Evolutionary conservation across 2,888 invertebrate species (phyloP), one percentile per base, ranked within the genome.

Genomic region (Athalia circularis): DNA sequence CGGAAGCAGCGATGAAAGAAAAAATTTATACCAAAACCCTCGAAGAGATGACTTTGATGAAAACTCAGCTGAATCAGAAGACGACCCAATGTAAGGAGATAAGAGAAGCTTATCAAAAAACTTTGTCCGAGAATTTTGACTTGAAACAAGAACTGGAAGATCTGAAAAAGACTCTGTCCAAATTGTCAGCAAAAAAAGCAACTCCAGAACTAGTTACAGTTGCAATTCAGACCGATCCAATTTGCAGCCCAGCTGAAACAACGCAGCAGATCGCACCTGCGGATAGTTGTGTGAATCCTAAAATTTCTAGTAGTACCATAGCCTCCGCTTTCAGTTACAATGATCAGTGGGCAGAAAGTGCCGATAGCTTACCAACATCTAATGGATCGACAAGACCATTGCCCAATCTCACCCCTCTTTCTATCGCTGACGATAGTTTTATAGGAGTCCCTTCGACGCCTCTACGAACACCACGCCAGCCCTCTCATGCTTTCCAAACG

Each of bases 331-430:
- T 81, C 0, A 89, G 87, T 59, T 86, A 88, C 6, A 84, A 84
- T 43, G 85, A 85, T 5, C 87, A 86, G 0, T 90, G 90, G 89
- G 85, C 89, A 6, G 89, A 89, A 7, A 87, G 86, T 57, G 85
- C 84, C 48, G 54, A 47, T 5, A 82, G 82, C 76, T 87, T 84
- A 65, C 82, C 86, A 9, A 83, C 83, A 0, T 75, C 75, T 1
- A 75, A 75, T 15, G 81, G 87, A 74, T 89, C 89, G 0, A 80
- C 87, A 45, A 83, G 83, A 43, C 86, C 87, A 62, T 84, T 86
- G 15, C 88, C 89, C 0, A 86, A 86, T 77, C 74, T 88, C 9
- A 84, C 84, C 3, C 81, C 81, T 65, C 80, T 82, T 50, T 78
- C 87, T 5, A 86, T 85, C 78, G 86, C 87, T 0, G 88, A 88